Evolutionary conservation across 2,113 vertebrate species (phyloP).

Genomic region (Corythaixoides concolor): DNA sequence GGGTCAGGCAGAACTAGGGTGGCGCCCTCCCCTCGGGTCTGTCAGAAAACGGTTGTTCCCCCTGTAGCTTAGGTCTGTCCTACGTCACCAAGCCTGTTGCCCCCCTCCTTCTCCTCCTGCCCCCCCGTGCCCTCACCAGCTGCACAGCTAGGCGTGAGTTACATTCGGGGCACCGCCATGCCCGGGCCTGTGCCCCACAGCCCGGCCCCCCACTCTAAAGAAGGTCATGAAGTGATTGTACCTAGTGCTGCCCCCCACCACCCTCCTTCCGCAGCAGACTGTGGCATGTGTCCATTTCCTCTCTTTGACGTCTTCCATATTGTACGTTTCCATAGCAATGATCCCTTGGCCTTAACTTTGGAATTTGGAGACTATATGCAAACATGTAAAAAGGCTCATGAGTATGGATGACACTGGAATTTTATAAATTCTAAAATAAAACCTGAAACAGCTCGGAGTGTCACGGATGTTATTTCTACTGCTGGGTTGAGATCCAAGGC

Average conservation of each 20-base stretch:
- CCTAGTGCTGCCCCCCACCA: slow-evolving; percentile 14
- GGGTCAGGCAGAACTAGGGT: background rate
- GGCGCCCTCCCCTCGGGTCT: background rate
- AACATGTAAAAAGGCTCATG: slow-evolving; percentile 85
- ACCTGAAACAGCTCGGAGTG: slow-evolving; percentile 61
- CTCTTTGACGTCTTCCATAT: slow-evolving; percentile 87
- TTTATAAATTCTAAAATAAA: slow-evolving; percentile 96
- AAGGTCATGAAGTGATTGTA: slow-evolving; percentile 51
- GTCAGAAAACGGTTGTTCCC: background rate
- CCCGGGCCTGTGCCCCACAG: slow-evolving; percentile 17
- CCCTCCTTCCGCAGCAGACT: slow-evolving; percentile 23
- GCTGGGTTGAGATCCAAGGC: background rate
- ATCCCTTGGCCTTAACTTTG: slow-evolving; percentile 94
- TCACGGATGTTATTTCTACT: slow-evolving; percentile 8
- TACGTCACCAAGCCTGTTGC: background rate
- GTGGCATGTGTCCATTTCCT: slow-evolving; percentile 76
- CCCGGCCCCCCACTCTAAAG: slow-evolving; percentile 34
- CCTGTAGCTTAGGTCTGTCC: slow-evolving; percentile 29
- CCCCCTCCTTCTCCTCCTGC: background rate
- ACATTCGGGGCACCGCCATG: background rate
- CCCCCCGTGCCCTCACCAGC: background rate
- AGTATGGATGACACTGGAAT: slow-evolving; percentile 94
- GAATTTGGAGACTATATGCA: slow-evolving; percentile 93
- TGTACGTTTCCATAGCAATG: slow-evolving; percentile 84
- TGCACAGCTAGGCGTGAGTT: slow-evolving; percentile 55